Conservation (phyloP, 2,113 vertebrate genomes). For the Struthidea cinerea region DNA sequence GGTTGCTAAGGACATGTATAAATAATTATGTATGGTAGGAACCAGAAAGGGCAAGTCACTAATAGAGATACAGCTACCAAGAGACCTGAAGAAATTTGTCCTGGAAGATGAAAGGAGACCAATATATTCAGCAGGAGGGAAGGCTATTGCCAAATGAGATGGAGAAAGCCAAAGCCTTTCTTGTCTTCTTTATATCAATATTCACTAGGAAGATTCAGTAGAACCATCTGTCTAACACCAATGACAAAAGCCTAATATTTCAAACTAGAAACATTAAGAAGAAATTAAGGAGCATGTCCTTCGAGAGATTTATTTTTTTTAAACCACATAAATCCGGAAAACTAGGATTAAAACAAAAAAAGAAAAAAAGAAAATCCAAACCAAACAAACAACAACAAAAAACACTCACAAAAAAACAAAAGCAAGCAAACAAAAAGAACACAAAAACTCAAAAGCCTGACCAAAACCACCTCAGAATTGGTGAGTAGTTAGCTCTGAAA, state of each 20-base stretch:
- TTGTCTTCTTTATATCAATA: background rate
- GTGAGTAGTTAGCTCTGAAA: background rate
- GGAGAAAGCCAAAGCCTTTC: background rate
- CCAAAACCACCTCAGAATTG: background rate
- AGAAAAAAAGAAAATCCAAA: background rate
- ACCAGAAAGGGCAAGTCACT: background rate
- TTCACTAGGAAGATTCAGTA: background rate
- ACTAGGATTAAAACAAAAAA: background rate
- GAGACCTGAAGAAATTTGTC: background rate
- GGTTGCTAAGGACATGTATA: background rate
- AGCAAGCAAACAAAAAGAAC: background rate
- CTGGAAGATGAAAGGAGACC: background rate
- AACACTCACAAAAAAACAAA: background rate
- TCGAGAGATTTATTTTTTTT: background rate
- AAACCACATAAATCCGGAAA: background rate
- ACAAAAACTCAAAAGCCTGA: background rate
- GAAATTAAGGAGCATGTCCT: background rate
- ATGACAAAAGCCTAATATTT: background rate
- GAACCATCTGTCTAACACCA: background rate
- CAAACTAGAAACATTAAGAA: background rate
- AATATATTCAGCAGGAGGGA: background rate
- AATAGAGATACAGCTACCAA: background rate
- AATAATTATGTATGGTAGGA: rapidly evolving
- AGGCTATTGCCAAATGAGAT: background rate
- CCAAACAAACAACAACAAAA: background rate